Base-by-base conservation (phyloP, 2,113 vertebrate genomes). In the Arizona elegans region DNA sequence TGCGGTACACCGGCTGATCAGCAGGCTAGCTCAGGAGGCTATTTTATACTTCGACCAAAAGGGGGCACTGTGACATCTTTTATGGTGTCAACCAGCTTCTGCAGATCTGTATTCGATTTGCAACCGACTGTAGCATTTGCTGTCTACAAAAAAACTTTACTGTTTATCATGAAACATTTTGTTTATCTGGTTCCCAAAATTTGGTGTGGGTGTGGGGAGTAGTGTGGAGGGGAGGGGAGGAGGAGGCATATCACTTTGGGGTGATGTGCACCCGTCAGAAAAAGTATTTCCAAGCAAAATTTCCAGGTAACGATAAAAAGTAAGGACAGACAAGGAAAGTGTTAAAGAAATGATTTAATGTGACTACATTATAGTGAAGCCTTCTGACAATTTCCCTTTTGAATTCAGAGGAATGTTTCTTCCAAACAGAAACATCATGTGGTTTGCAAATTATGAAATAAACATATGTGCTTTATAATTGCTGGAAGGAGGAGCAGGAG, bases 21-120 rank as follows among this genome's bases (percentile, higher is more conserved):
- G 55, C 86, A 17, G 0, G 47, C 58, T 0, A 33, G 33, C 19
- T 0, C 89, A 86, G 24, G 33, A 21, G 62, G 55, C 0, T 52
- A 86, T 85, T 91, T 58, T 53, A 87, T 59, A 43, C 59, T 0
- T 13, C 10, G 85, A 92, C 95, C 98, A 95, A 97, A 97, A 97
- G 98, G 95, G 98, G 98, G 98, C 98, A 97, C 95, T 98, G 97
- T 98, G 97, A 93, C 93, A 94, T 97, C 95, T 96, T 2, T 3
- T 96, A 97, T 97, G 92, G 65, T 88, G 65, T 43, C 55, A 15
- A 52, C 21, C 19, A 7, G 47, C 87, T 26, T 24, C 75, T 6
- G 0, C 0, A 10, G 53, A 52, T 1, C 1, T 3, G 6, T 3
- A 59, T 9, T 93, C 58, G 19, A 2, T 38, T 88, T 92, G 93